Evolutionary conservation across 2,113 vertebrate species (phyloP).

Genomic region (Ammodytes dubius): DNA sequence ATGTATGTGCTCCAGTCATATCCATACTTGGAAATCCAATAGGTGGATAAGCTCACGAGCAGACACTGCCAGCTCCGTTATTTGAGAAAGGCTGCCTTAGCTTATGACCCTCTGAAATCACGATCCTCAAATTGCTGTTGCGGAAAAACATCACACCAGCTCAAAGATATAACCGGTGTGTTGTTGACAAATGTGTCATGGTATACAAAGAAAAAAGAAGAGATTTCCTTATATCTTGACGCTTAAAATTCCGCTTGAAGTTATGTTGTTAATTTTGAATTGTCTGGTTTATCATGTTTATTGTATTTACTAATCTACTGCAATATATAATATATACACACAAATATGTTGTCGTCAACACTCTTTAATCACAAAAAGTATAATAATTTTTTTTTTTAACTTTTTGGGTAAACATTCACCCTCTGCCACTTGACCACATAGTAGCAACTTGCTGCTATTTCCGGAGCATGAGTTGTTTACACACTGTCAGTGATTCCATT

Average conservation of each 20-base stretch:
- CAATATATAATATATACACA: background rate
- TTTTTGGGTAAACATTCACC: background rate
- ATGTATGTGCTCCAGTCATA: background rate
- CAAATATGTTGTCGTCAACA: too few species aligned
- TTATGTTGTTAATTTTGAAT: background rate
- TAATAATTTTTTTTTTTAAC: background rate
- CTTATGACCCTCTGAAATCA: background rate
- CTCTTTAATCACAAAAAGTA: background rate
- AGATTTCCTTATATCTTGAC: background rate
- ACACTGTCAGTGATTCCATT: constrained; percentile 53
- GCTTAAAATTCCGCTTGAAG: background rate
- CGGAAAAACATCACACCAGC: background rate
- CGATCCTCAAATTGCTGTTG: background rate
- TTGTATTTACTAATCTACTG: background rate
- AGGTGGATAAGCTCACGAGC: background rate
- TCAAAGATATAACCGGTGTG: background rate
- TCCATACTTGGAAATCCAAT: background rate
- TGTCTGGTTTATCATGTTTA: background rate
- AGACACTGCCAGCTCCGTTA: constrained; percentile 8
- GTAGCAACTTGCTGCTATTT: constrained; percentile 29
- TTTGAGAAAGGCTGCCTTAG: background rate
- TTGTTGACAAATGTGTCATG: background rate
- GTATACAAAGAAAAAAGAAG: background rate
- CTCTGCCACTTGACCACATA: background rate
- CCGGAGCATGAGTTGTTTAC: constrained; percentile 51